Evolutionary conservation across 2,888 invertebrate species (phyloP).

Genomic region (Dryocosmus kuriphilus): DNA sequence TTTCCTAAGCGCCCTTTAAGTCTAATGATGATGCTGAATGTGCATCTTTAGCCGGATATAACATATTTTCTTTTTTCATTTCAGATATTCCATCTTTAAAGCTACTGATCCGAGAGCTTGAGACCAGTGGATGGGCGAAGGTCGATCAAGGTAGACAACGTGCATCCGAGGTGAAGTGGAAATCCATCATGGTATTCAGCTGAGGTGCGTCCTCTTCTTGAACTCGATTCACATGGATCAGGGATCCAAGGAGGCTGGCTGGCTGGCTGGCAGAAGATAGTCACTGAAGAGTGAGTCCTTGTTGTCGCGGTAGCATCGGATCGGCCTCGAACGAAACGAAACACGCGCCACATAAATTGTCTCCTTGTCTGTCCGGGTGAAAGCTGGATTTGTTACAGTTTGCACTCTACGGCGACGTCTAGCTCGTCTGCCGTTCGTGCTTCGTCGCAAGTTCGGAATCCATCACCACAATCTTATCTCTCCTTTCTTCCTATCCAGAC

Average conservation of each 20-base stretch:
- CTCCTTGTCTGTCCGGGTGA: conserved; percentile 75
- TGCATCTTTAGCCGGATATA: background rate
- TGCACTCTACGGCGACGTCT: conserved; percentile 74
- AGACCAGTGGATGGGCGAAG: background rate
- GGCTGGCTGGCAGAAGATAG: conserved; percentile 53
- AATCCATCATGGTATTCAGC: conserved; percentile 13
- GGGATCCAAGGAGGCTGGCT: conserved; percentile 31
- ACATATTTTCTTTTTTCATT: background rate
- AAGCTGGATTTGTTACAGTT: conserved; percentile 78
- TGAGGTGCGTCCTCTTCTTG: conserved; percentile 6
- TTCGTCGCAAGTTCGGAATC: conserved; percentile 54
- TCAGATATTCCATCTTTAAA: background rate
- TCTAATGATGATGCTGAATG: too few relatives aligned
- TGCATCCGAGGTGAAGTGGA: conserved; percentile 2
- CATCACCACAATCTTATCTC: conserved; percentile 55
- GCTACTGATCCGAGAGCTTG: background rate
- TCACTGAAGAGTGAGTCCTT: conserved; percentile 66
- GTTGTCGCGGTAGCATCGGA: conserved; percentile 63
- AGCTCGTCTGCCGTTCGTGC: conserved; percentile 58
- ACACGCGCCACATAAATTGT: conserved; percentile 77
- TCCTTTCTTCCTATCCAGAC: conserved; percentile 16
- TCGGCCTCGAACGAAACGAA: conserved; percentile 71
- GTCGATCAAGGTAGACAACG: background rate
- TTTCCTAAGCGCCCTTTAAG: too few relatives aligned
- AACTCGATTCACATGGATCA: conserved; percentile 9